Base-by-base conservation (phyloP, 2,888 invertebrate species). In the Amblyjoppa fuscipennis region DNA sequence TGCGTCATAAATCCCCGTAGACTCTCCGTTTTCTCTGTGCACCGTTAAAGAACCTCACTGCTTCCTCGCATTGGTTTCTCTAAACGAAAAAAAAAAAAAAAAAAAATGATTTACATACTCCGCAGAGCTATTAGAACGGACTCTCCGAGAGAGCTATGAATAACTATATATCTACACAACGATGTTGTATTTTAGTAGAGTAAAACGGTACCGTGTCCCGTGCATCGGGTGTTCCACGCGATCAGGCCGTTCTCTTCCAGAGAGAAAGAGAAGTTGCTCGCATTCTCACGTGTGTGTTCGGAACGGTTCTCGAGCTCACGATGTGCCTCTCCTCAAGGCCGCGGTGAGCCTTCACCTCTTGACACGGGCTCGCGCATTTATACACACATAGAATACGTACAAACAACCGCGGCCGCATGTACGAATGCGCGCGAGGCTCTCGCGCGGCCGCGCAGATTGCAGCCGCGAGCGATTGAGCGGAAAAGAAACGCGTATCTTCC, bases 331-430 rank as follows among this genome's bases (percentile, higher is more conserved):
- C 89, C 89, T 91, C 92, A 91, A 91, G 90, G 92, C 89, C 92
- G 91, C 91, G 90, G 89, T 90, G 89, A 91, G 91, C 91, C 92
- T 92, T 92, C 92, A 92, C 91, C 92, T 92, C 90, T 92, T 92
- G 92, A 92, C 92, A 92, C 90, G 85, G 83, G 87, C 88, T 87
- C 87, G 89, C 88, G 88, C 59, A 75, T 25, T 61, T 80, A 45
- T 45, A 45, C 83, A 81, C 66, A 81, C 69, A 79, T 73, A 80
- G 75, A 83, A 56, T 20, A 20, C 20, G 83, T 73, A 85, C 79
- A 82, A 81, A 77, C 41, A 68, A 59, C 59, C 45, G 34, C 38
- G 80, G 66, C 68, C 76, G 76, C 68, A 2, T 31, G 31, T 51
- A 61, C 68, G 76, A 83, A 66, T 64, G 80, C 80, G 61, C 75